Base-by-base conservation (phyloP, 2,797 vertebrate species). In the Lutjanus argentimaculatus region DNA sequence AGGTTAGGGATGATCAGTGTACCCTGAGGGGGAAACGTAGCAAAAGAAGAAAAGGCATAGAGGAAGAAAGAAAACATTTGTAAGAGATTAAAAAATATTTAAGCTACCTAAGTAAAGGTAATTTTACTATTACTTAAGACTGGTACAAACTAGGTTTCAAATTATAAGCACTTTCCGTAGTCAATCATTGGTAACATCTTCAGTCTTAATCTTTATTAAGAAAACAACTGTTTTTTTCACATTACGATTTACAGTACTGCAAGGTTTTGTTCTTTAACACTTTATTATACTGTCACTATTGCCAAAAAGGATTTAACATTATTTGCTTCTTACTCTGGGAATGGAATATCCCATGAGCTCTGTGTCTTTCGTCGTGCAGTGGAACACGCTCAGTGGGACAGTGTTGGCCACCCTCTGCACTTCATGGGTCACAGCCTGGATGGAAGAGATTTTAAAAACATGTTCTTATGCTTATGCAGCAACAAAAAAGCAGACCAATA, bases 371-470 rank as follows among this genome's bases (percentile, higher is more conserved):
- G 91, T 94, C 0, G 95, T 95, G 19, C 71, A 76, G 83, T 97
- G 96, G 45, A 92, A 93, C 16, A 95, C 84, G 15, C 95, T 94
- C 21, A 95, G 90, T 1, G 96, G 96, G 4, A 91, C 87, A 0
- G 93, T 93, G 89, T 92, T 94, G 21, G 94, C 90, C 1, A 94
- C 12, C 9, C 95, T 93, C 88, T 95, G 96, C 19, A 89, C 58
- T 79, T 97, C 96, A 61, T 96, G 95, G 74, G 93, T 94, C 74
- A 94, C 92, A 63, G 96, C 96, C 85, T 96, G 88, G 0, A 86
- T 80, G 58, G 62, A 63, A 5, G 8, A 79, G 19, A 55, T 64
- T 73, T 8, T 25, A 17, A 70, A 19, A 45, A 62, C 52, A 76
- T 59, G 21, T 16, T 42, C 1, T 42, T 51, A 43, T 25, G 30